These are phyloP conservation scores for Thalpophila matura DNA, from an alignment of 2,888 invertebrate genomes.

Conservation along the genomic window DNA sequence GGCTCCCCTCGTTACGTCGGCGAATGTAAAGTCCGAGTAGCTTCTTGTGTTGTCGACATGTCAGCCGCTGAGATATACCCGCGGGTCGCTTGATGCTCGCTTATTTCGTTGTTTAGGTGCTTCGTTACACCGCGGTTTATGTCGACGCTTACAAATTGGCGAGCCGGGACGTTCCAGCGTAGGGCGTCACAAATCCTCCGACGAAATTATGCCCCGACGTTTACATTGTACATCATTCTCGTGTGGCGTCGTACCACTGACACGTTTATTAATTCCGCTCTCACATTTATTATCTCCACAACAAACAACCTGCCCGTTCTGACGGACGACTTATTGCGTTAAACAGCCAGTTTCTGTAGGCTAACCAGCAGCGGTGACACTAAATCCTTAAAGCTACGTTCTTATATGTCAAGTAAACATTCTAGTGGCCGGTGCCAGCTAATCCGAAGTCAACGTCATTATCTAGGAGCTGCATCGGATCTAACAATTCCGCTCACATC, in stretches of 20 bases:
- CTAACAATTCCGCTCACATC: conserved; percentile 87
- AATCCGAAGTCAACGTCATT: conserved; percentile 81
- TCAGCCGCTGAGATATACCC: conserved; percentile 86
- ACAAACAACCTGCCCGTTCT: conserved; percentile 54
- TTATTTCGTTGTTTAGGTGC: conserved; percentile 86
- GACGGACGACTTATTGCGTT: conserved; percentile 42
- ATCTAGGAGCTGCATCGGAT: conserved; percentile 79
- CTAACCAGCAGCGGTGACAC: conserved; percentile 54
- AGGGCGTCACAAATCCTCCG: conserved; percentile 75
- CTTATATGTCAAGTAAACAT: conserved; percentile 67
- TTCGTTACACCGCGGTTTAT: conserved; percentile 88
- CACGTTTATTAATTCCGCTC: conserved; percentile 70
- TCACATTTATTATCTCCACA: conserved; percentile 61
- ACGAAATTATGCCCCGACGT: conserved; percentile 75
- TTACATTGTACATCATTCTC: conserved; percentile 79
- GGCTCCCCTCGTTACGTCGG: conserved; percentile 89
- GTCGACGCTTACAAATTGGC: conserved; percentile 89
- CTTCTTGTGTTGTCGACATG: conserved; percentile 86
- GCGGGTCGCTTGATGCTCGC: conserved; percentile 76
- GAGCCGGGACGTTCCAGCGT: conserved; percentile 75
- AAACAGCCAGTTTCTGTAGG: conserved; percentile 30
- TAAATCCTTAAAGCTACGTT: conserved; percentile 52
- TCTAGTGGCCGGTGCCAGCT: conserved; percentile 74
- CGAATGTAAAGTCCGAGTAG: conserved; percentile 87
- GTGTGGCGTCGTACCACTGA: conserved; percentile 69